Evolutionary conservation across 2,888 invertebrate genomes (phyloP).

Genomic region (Seladonia tumulorum): DNA sequence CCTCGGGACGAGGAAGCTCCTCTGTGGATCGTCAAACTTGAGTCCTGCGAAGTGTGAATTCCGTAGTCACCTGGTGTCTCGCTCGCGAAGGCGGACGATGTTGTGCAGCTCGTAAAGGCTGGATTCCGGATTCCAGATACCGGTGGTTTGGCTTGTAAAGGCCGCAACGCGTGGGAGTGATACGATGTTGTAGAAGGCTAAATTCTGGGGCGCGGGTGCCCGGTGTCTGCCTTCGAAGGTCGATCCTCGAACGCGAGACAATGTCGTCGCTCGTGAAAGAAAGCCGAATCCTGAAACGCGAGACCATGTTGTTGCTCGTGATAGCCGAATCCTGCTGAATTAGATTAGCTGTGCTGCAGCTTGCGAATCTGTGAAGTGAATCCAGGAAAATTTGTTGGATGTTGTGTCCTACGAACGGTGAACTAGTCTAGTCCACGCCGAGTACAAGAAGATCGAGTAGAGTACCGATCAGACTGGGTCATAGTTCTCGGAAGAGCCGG

Average conservation of each 20-base stretch:
- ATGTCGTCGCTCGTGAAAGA: too few species aligned
- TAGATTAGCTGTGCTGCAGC: background rate
- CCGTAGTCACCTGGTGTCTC: background rate
- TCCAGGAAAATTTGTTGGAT: background rate
- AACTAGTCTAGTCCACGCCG: background rate
- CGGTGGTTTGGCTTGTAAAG: background rate
- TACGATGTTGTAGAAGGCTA: background rate
- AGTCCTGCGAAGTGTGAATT: background rate
- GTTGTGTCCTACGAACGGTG: background rate
- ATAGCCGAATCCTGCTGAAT: background rate
- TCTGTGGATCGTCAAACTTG: background rate
- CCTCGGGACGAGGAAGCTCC: background rate
- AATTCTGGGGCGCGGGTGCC: too few species aligned
- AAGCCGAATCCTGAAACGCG: too few species aligned
- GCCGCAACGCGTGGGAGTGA: background rate
- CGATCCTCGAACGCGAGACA: too few species aligned
- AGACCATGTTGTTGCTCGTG: background rate
- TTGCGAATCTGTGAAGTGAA: background rate
- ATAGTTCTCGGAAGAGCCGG: background rate
- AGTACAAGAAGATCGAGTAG: background rate
- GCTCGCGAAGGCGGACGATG: background rate
- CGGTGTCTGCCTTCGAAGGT: too few species aligned
- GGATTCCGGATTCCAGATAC: background rate
- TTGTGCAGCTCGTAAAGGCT: background rate
- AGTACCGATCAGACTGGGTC: background rate